Evolutionary conservation across 2,888 invertebrate species (phyloP).

Genomic region (Ochropacha duplaris): DNA sequence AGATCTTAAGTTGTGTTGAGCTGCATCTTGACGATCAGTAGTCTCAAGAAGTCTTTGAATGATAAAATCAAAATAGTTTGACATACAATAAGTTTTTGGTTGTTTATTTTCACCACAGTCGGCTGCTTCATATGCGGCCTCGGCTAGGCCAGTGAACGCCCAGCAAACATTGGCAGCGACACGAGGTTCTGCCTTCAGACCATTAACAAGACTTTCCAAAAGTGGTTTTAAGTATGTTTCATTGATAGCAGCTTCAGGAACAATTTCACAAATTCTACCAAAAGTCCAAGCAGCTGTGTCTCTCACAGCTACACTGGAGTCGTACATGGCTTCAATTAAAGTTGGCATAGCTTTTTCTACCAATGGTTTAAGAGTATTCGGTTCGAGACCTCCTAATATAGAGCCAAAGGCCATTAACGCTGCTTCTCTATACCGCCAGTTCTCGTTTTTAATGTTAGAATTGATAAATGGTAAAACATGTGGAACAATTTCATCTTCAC

Average conservation of each 20-base stretch:
- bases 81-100: slow-evolving; percentile 96
- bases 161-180: slow-evolving; percentile 99
- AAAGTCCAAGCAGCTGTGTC: slow-evolving; percentile 99
- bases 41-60: slow-evolving; percentile 95
- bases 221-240: slow-evolving; percentile 91
- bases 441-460: slow-evolving; percentile 94
- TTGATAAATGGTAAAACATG: slow-evolving; percentile 98
- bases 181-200: slow-evolving; percentile 95
- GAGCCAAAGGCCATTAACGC: slow-evolving; percentile 99
- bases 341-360: slow-evolving; percentile 99
- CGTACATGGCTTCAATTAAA: slow-evolving; percentile 96
- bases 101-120: slow-evolving; percentile 86
- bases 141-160: slow-evolving; percentile 98
- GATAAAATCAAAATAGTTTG: slow-evolving; percentile 96
- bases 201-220: slow-evolving; percentile 91
- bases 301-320: slow-evolving; percentile 95
- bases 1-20: slow-evolving; percentile 95
- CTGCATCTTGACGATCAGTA: slow-evolving; percentile 96
- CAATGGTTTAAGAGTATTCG: slow-evolving; percentile 92
- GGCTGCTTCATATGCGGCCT: slow-evolving; percentile 97
- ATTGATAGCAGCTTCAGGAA: slow-evolving; percentile 97
- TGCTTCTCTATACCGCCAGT: slow-evolving; percentile 97
- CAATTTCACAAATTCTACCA: slow-evolving; percentile 98
- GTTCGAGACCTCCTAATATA: slow-evolving; percentile 95
- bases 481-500: slow-evolving; percentile 98